Evolutionary conservation across 2,888 invertebrate genomes (phyloP), one percentile per base, ranked within the genome.

Genomic region (Dioctria linearis): DNA sequence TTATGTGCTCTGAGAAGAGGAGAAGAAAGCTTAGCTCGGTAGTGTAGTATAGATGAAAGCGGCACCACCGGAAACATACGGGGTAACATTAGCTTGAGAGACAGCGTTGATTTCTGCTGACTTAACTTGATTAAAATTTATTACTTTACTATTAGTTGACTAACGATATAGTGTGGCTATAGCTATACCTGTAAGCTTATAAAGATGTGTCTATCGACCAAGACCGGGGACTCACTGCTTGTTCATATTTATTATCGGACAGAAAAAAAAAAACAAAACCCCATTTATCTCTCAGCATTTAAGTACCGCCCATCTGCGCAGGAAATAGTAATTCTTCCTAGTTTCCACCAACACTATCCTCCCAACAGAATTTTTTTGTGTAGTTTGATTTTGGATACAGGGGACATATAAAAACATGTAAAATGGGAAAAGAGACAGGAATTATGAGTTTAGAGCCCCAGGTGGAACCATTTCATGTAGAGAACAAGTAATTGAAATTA

Each of bases 381-480:
- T 54, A 54, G 11, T 54, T 54, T 54, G 54, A 54, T 54, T 54
- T 54, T n/a, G 54, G 54, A 54, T n/a, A 54, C 11, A 11, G 54
- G 54, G 11, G 11, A 54, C 54, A 54, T n/a, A 54, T 54, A 37
- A 61, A 39, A 37, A n/a, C 61, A 37, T 61, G 37, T 5, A 61
- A 61, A 57, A 25, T 25, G 25, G 25, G 61, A 11, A 25, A 61
- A 6, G 37, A 61, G 37, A 5, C 61, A 61, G 37, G 25, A 25
- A 37, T 61, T 61, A 61, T 39, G 61, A 61, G 61, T 25, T 61
- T 61, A 61, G 61, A 39, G 61, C 37, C 61, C 39, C 61, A 61
- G 61, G 61, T 61, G 61, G 25, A 25, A 61, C 61, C 39, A 61
- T 61, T 61, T 61, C 61, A 61, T 39, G 61, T 5, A 39, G 8